phyloP scores from a whole-genome alignment of 2,113 vertebrate species.

The Pelecanoides urinatrix region DNA sequence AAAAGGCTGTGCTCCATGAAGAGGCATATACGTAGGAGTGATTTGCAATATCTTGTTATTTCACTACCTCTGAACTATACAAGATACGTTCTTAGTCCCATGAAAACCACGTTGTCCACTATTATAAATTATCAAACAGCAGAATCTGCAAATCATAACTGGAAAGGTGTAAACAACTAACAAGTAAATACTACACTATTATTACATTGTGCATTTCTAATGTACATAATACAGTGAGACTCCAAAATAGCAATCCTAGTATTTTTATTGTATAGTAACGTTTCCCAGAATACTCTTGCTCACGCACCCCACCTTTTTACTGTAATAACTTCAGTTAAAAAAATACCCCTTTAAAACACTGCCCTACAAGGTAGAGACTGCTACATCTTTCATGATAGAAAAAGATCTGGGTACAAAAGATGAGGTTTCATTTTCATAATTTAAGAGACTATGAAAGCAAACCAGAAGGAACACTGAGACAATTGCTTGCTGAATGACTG shows the following conservation, averaged over 20 bases:
- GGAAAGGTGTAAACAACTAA: not conserved
- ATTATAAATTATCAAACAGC: not conserved
- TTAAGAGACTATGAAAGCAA: not conserved
- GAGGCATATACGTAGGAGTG: rapidly evolving
- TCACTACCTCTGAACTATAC: not conserved
- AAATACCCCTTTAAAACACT: not conserved
- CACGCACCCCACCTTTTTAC: not conserved
- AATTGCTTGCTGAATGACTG: not conserved
- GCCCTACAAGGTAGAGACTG: not conserved
- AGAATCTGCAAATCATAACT: not conserved
- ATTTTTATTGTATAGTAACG: not conserved
- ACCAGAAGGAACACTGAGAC: not conserved
- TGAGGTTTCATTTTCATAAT: not conserved
- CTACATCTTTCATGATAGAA: not conserved
- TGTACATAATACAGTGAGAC: not conserved
- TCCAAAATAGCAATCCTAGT: not conserved
- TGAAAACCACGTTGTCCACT: not conserved
- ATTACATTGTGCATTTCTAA: not conserved
- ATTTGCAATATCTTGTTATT: not conserved
- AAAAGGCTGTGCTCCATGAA: not conserved
- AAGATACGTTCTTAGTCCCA: not conserved
- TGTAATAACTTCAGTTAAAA: not conserved
- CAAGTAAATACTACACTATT: not conserved
- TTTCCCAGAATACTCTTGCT: not conserved
- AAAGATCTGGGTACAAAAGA: not conserved